Base-by-base conservation (phyloP, 1,140 invertebrate genomes). In the Drosophila melanica region DNA sequence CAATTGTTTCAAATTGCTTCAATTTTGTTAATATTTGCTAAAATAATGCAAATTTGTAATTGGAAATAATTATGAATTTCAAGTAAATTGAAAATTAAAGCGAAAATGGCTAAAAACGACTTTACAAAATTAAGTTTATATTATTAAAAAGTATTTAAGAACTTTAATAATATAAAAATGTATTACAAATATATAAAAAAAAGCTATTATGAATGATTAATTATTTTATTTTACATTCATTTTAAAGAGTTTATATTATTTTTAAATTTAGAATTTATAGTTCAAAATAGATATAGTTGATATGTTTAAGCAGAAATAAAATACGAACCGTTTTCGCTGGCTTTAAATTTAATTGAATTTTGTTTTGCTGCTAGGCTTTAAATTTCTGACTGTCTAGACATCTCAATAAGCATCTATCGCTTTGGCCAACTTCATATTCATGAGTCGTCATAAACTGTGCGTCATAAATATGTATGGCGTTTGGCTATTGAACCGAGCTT, bases 301-400 rank as follows among this genome's bases (percentile, higher is more conserved):
- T 10, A 35, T 35, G 0, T 9, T 9, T 35, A 9, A 9, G 8
- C 33, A 8, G 7, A 8, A 35, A 9, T 35, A 35, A 35, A 35
- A 7, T 35, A 35, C 7, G 30, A 6, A 33, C 0, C 6, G 7
- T 1, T 35, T 10, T 35, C 9, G 33, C 9, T 9, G 1, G 1
- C 14, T 50, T 4, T 7, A 8, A 51, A 2, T 27, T 48, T 27
- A 1, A 16, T 27, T 14, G 16, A 54, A 54, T 60, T 41, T 3
- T 33, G 7, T 16, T 9, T 37, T 3, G 14, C 7, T n/a, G 5
- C 7, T 44, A 14, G n/a, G 6, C 33, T 30, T 8, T 35, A 33
- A 33, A 12, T 6, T 23, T 69, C 42, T 30, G 47, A 44, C 54
- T 47, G 80, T 82, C 80, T 82, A 82, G 76, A 84, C 80, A 58